These are phyloP conservation scores for Scaptomyza tumidula DNA, from an alignment of 2,888 invertebrate species.

Conservation along the genomic window DNA sequence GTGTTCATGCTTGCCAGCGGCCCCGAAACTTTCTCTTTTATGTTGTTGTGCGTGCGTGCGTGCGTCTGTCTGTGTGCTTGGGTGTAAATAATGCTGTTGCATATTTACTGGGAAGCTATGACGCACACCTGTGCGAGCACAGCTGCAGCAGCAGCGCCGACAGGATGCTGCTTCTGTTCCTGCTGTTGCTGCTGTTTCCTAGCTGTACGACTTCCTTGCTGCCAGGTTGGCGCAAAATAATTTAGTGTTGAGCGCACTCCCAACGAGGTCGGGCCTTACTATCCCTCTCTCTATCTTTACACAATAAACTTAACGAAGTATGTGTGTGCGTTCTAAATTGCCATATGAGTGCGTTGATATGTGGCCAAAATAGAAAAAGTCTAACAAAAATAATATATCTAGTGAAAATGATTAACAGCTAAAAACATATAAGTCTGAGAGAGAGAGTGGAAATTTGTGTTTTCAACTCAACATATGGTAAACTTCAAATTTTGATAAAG, in stretches of 20 bases:
- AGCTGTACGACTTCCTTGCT: constrained; percentile 21
- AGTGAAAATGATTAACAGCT: constrained; percentile 56
- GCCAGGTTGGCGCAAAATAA: constrained; percentile 31
- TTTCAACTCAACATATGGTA: constrained; percentile 59
- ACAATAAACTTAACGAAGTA: neutral
- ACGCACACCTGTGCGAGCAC: constrained; percentile 59
- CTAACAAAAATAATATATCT: constrained; percentile 38
- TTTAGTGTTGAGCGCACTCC: constrained; percentile 66
- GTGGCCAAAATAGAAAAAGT: constrained; percentile 14
- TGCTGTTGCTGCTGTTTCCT: constrained; percentile 17
- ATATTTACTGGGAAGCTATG: constrained; percentile 67
- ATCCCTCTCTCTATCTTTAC: neutral
- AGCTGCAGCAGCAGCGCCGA: constrained; percentile 58
- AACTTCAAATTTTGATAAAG: constrained; percentile 29
- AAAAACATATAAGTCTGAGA: constrained; percentile 16
- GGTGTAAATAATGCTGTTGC: constrained; percentile 63
- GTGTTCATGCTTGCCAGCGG: constrained; percentile 56
- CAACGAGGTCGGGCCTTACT: constrained; percentile 63
- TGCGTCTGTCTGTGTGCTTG: neutral
- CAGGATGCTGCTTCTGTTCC: constrained; percentile 55
- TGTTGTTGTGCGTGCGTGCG: constrained; percentile 4
- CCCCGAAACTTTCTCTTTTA: constrained; percentile 60
- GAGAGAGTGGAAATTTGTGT: constrained; percentile 26
- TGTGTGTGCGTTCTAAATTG: constrained; percentile 29
- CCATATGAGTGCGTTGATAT: constrained; percentile 34